Percentiles rank a stretch among this genome's conserved stretches.
Conservation (phyloP, 2,888 invertebrate species). For the Liodrosophila aerea region DNA sequence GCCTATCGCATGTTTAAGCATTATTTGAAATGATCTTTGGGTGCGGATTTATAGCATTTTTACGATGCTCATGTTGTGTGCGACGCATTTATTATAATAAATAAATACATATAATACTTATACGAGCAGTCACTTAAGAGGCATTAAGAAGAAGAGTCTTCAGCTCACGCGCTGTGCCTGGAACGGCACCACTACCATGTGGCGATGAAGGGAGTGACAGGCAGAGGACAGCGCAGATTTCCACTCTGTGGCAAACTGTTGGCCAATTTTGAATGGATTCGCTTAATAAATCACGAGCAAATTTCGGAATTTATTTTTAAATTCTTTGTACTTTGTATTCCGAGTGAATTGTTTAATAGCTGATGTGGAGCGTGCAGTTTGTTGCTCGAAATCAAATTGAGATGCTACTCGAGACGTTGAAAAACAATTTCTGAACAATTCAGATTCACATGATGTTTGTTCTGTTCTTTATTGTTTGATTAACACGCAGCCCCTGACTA, state of each 20-base stretch:
- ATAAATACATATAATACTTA: conserved; percentile 14
- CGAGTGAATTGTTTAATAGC: conserved; percentile 23
- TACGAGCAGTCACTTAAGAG: conserved; percentile 2
- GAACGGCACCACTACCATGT: not conserved
- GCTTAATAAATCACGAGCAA: conserved; percentile 28
- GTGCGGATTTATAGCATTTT: conserved; percentile 51
- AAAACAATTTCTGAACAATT: conserved; percentile 6
- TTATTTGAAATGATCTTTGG: conserved; percentile 35
- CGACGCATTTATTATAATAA: conserved; percentile 49
- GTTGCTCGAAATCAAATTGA: conserved; percentile 8
- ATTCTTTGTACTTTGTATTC: conserved; percentile 20
- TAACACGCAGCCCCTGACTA: conserved; percentile 40
- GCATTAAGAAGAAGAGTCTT: conserved; percentile 12
- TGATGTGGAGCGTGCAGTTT: conserved; percentile 14
- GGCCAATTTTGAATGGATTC: conserved; percentile 20
- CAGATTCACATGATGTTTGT: conserved; percentile 33
- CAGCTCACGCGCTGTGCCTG: conserved; percentile 9
- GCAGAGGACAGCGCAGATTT: not conserved
- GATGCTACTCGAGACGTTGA: conserved; percentile 12
- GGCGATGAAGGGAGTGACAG: not conserved
- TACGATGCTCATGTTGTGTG: conserved; percentile 45
- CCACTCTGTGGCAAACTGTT: conserved; percentile 4
- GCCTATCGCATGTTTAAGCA: not conserved
- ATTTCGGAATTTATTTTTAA: conserved; percentile 43
- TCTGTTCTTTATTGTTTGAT: conserved; percentile 29